These are phyloP conservation scores for Narcine bancroftii DNA, from an alignment of 2,113 vertebrate genomes.

Conservation along the genomic window DNA sequence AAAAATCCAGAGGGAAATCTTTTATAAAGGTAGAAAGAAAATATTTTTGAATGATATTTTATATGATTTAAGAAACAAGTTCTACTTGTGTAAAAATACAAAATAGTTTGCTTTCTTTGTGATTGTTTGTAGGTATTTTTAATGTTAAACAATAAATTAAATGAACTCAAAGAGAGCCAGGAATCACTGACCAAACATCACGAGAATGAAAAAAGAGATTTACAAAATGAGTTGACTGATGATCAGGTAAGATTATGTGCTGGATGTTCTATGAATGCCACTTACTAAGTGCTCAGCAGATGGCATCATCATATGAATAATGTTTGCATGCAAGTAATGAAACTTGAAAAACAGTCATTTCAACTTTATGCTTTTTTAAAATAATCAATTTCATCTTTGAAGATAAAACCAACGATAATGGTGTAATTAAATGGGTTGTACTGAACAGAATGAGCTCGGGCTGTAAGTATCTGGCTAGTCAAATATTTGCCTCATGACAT, in stretches of 20 bases:
- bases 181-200: slow-evolving; percentile 46
- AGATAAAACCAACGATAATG: background rate
- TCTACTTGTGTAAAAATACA: background rate
- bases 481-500: background rate
- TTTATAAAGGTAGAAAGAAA: background rate
- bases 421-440: background rate
- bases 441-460: background rate
- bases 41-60: background rate
- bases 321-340: slow-evolving; percentile 37
- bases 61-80: background rate
- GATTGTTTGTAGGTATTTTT: slow-evolving; percentile 50
- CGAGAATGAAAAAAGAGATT: slow-evolving; percentile 38
- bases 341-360: background rate
- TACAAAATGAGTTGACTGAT: slow-evolving; percentile 42
- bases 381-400: background rate
- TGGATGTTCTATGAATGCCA: background rate
- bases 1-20: background rate
- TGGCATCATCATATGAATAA: slow-evolving; percentile 63
- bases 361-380: background rate
- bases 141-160: slow-evolving; percentile 42
- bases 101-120: background rate
- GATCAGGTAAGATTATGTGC: slow-evolving; percentile 45
- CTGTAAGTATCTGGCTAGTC: background rate
- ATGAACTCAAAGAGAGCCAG: slow-evolving; percentile 46
- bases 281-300: slow-evolving; percentile 53